phyloP scores from a whole-genome alignment of 2,888 invertebrate genomes.

The Cephus nigrinus region DNA sequence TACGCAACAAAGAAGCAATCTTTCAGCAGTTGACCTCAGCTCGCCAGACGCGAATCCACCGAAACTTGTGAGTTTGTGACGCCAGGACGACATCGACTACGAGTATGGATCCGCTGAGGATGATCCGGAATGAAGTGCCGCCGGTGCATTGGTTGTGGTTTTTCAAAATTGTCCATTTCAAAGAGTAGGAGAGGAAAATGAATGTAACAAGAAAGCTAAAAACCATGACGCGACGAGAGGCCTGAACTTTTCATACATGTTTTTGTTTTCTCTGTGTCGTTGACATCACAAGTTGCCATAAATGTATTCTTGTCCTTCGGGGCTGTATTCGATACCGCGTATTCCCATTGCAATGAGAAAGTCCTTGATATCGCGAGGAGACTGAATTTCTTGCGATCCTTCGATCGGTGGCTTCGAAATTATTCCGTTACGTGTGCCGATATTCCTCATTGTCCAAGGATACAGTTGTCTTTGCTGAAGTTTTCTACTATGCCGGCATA shows the following conservation, averaged over 20 bases:
- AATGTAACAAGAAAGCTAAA: constrained; percentile 14
- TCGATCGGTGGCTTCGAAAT: neutral
- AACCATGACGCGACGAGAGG: constrained; percentile 32
- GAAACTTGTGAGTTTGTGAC: constrained; percentile 87
- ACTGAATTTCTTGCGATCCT: constrained; percentile 11
- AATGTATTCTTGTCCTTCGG: constrained; percentile 29
- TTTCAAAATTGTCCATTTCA: constrained; percentile 11
- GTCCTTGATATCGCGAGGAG: constrained; percentile 12
- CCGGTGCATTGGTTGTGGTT: neutral
- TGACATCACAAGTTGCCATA: constrained; percentile 52
- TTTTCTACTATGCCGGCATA: neutral
- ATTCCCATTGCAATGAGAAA: constrained; percentile 8
- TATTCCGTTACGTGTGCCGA: neutral
- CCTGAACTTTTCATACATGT: constrained; percentile 21
- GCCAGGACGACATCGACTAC: constrained; percentile 51
- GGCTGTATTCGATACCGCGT: neutral
- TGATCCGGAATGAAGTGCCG: constrained; percentile 43
- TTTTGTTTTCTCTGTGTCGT: constrained; percentile 23
- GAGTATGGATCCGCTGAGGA: constrained; percentile 47
- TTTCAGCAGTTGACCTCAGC: constrained; percentile 71
- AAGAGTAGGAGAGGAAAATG: constrained; percentile 11
- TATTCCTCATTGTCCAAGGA: neutral
- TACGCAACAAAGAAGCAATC: constrained; percentile 80
- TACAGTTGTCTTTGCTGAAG: neutral
- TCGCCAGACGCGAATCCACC: constrained; percentile 82